Evolutionary conservation across 2,113 vertebrate species (phyloP).

Genomic region (Vireo altiloquus): DNA sequence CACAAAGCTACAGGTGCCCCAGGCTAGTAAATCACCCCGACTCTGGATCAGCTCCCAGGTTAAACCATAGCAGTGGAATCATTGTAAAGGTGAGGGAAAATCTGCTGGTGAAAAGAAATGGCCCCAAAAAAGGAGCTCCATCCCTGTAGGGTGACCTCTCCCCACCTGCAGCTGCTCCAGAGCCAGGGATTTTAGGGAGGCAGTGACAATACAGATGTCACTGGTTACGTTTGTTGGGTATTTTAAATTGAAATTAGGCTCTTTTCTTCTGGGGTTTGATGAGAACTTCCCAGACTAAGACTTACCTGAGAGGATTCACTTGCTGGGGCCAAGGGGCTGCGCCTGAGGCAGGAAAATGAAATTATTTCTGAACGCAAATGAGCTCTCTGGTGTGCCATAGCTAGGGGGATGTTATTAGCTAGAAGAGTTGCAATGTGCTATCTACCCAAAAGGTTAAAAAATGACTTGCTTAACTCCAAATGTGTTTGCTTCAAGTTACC

Average conservation of each 20-base stretch:
- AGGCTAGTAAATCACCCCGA: not conserved
- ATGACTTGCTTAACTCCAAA: not conserved
- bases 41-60: not conserved
- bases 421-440: not conserved
- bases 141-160: not conserved
- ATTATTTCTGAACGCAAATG: not conserved
- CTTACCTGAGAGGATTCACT: not conserved
- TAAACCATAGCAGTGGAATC: not conserved
- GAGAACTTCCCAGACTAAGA: not conserved
- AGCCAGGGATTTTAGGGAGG: not conserved
- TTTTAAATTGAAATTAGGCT: not conserved
- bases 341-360: not conserved
- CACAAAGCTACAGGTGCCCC: rapidly evolving
- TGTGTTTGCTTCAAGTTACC: not conserved
- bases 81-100: not conserved
- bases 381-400: not conserved
- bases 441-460: not conserved
- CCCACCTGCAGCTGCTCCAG: too few species aligned
- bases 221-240: not conserved
- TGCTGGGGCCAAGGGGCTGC: not conserved
- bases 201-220: not conserved
- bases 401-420: not conserved
- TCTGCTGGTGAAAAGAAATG: not conserved
- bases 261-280: not conserved
- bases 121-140: not conserved